Percentiles rank a stretch among this genome's conserved stretches.
Conservation (phyloP, 1,140 invertebrate species). For the Phymorhynchus buccinoides region DNA sequence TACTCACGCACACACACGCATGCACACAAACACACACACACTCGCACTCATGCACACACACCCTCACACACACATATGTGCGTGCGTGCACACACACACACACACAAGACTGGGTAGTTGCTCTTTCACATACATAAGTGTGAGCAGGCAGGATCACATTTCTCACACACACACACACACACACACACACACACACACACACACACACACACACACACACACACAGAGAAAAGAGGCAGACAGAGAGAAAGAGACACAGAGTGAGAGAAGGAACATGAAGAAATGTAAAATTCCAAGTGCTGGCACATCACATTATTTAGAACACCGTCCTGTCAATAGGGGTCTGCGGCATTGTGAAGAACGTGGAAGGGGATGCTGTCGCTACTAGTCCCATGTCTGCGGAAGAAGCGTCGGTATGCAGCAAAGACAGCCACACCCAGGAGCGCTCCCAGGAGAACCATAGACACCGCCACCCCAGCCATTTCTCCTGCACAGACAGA, state of each 20-base stretch:
- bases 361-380: background rate
- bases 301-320: no score
- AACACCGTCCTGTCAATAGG: background rate
- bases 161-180: background rate
- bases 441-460: background rate
- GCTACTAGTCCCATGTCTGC: background rate
- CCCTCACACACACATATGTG: no score
- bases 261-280: no score
- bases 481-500: background rate
- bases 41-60: no score
- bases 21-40: no score
- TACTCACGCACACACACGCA: no score
- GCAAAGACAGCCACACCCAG: background rate
- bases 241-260: no score
- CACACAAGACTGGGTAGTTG: no score
- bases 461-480: background rate
- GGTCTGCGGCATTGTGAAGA: background rate
- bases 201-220: slow-evolving; percentile 26
- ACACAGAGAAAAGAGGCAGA: background rate
- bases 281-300: no score
- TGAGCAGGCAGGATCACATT: no score
- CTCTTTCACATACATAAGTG: no score
- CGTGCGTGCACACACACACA: no score
- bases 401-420: background rate
- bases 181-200: background rate